phyloP scores from a whole-genome alignment of 2,113 vertebrate species.

The Caranx ignobilis region DNA sequence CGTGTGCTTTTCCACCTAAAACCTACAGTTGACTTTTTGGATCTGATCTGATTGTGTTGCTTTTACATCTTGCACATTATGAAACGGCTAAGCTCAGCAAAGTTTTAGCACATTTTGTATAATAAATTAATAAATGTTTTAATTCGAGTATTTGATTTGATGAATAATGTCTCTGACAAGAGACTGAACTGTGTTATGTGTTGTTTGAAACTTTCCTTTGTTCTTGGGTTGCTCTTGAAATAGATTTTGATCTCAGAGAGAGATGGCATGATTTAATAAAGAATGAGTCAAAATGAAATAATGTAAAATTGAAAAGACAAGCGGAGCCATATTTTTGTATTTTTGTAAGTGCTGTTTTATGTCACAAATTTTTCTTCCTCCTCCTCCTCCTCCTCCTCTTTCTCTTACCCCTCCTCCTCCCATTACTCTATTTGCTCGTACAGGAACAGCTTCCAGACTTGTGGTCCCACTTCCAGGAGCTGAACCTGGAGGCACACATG shows the following conservation, averaged over 20 bases:
- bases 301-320: slow-evolving; percentile 47
- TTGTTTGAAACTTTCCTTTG: not conserved
- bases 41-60: not conserved
- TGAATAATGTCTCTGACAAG: not conserved
- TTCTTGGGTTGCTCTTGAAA: slow-evolving; percentile 11
- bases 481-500: slow-evolving; percentile 98
- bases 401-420: not conserved
- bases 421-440: slow-evolving; percentile 26
- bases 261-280: slow-evolving; percentile 35
- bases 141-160: too few relatives aligned
- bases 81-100: not conserved
- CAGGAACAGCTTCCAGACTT: slow-evolving; percentile 96
- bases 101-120: not conserved
- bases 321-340: slow-evolving; percentile 23
- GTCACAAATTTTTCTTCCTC: slow-evolving; percentile 13
- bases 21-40: not conserved
- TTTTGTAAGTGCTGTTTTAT: slow-evolving; percentile 32
- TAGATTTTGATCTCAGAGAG: slow-evolving; percentile 21
- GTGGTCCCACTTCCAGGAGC: slow-evolving; percentile 90
- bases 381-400: not conserved
- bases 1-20: not conserved
- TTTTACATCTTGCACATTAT: not conserved
- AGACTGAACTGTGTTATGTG: slow-evolving; percentile 3
- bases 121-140: not conserved
- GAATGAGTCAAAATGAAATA: slow-evolving; percentile 30